Evolutionary conservation across 2,888 invertebrate genomes (phyloP).

Genomic region (Caenorhabditis panamensis): DNA sequence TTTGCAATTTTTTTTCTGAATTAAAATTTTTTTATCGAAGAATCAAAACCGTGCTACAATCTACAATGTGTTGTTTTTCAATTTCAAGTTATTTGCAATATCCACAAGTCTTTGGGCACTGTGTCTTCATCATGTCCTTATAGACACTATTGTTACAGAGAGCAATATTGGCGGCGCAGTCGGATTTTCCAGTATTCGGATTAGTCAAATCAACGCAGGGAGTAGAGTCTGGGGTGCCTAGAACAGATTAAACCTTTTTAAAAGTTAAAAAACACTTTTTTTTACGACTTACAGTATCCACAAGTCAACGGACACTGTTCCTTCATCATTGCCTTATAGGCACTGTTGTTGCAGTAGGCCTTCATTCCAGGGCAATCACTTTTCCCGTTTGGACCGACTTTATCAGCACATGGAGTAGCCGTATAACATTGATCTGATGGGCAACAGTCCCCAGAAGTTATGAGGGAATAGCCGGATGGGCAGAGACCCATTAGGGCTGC

Average conservation of each 20-base stretch:
- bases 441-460: constrained; percentile 9
- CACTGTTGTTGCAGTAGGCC: constrained; percentile 29
- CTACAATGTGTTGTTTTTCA: too few species aligned
- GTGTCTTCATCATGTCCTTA: constrained; percentile 42
- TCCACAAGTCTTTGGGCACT: constrained; percentile 49
- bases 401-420: constrained; percentile 1
- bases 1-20: too few species aligned
- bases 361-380: constrained; percentile 31
- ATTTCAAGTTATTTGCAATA: constrained; percentile 23
- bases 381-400: constrained; percentile 23
- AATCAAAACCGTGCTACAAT: too few species aligned
- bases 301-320: constrained; percentile 38
- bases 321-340: constrained; percentile 14
- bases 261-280: not conserved
- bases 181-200: constrained; percentile 38
- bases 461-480: not conserved
- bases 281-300: constrained; percentile 29
- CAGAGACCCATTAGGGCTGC: not conserved
- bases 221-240: constrained; percentile 4
- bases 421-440: constrained; percentile 7
- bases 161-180: constrained; percentile 16
- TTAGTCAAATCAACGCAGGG: constrained; percentile 28
- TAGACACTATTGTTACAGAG: constrained; percentile 39
- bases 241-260: not conserved
- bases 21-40: too few species aligned